These are phyloP conservation scores for Neodiprion fabricii DNA, from an alignment of 1,140 invertebrate genomes.

Conservation along the genomic window DNA sequence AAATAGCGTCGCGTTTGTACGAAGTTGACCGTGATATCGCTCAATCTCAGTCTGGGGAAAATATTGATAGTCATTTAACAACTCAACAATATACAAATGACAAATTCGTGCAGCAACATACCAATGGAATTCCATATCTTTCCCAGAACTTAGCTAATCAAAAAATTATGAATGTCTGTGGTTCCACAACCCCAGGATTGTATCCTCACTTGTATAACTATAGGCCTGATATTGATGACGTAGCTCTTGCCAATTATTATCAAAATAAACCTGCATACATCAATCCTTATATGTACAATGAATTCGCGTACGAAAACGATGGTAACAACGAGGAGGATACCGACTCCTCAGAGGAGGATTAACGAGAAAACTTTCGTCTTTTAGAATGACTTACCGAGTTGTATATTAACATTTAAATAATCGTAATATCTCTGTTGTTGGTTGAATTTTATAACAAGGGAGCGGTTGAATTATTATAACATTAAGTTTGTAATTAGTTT, in stretches of 20 bases:
- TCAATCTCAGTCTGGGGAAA: background rate
- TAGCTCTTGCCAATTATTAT: conserved; percentile 54
- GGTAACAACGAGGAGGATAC: conserved; percentile 8
- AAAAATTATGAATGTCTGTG: conserved; percentile 48
- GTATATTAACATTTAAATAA: conserved; percentile 9
- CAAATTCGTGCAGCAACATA: conserved; percentile 31
- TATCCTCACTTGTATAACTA: conserved; percentile 58
- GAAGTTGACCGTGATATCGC: background rate
- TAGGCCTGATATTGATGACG: conserved; percentile 44
- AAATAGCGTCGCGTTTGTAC: conserved; percentile 27
- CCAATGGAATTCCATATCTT: conserved; percentile 34
- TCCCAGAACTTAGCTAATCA: conserved; percentile 36
- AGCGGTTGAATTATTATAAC: conserved; percentile 31
- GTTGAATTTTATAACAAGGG: conserved; percentile 9
- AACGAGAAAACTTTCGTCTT: conserved; percentile 8
- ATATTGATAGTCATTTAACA: background rate
- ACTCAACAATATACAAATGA: background rate
- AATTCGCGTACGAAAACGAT: conserved; percentile 13
- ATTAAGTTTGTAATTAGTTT: conserved; percentile 62
- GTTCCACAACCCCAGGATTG: conserved; percentile 41
- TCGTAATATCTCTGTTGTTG: conserved; percentile 10
- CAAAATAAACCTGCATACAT: conserved; percentile 39
- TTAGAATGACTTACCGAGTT: conserved; percentile 17
- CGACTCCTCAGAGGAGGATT: conserved; percentile 24
- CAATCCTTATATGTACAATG: conserved; percentile 21